Evolutionary conservation across 2,113 vertebrate species (phyloP), one percentile per base, ranked within the genome.

Genomic region (Rhegmatorhina hoffmannsi): DNA sequence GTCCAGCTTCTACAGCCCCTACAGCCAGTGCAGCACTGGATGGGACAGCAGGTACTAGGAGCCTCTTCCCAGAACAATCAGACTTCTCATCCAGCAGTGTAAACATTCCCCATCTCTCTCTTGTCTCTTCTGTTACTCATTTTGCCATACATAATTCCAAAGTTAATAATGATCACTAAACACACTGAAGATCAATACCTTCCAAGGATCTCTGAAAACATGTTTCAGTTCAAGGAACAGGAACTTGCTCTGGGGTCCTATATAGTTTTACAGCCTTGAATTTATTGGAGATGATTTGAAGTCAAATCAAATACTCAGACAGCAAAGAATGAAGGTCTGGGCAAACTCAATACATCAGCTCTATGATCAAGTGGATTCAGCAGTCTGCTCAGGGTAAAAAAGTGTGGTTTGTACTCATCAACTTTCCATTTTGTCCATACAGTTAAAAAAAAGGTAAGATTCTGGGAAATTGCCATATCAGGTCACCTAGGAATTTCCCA

Each of bases 211-310:
- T 34, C 89, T 58, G 53, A 43, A 85, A 90, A 63, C 6, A 2
- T 19, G 13, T 23, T 90, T 81, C 69, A 89, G 19, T 56, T 62
- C 15, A 59, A 78, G 73, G 40, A 66, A 25, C 38, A 8, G 56
- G 60, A 84, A 20, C 64, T 33, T 82, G 64, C 87, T 81, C 56
- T 67, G 33, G 43, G 20, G 18, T 63, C 69, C 69, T 75, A 6
- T 62, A 47, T 1, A 82, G 31, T 84, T 94, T 89, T 63, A 87
- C 52, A 59, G 62, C 56, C 69, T 68, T 60, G 44, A 59, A 68
- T 92, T 87, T 82, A 84, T 13, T 78, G 29, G 73, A 68, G 49
- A 56, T 52, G 52, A 70, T 80, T 92, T 86, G 20, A 70, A 78
- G 47, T 72, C 81, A 89, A 81, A 84, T 56, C n/a, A 21, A 33